Percentiles rank a stretch among this genome's conserved stretches.
Conservation (phyloP, 2,113 vertebrate species). For the Spea multiplicata region DNA sequence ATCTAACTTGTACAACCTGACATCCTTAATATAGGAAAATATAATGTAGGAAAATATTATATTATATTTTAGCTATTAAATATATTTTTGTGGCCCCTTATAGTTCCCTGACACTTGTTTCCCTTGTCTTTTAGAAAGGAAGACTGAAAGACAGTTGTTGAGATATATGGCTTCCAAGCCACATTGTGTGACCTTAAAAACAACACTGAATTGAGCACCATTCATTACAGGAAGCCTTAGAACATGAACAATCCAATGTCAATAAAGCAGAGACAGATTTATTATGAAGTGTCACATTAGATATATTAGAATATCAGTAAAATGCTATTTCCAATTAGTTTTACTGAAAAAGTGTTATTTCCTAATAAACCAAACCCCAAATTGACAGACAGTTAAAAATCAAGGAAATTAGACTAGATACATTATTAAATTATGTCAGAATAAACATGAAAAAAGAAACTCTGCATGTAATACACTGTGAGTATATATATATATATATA, state of each 20-base stretch:
- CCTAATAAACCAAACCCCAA: not conserved
- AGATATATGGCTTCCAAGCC: slow-evolving; percentile 35
- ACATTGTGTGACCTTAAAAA: slow-evolving; percentile 37
- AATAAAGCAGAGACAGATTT: slow-evolving; percentile 36
- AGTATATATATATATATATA: not conserved
- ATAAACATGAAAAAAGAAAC: not conserved
- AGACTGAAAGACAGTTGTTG: slow-evolving; percentile 22
- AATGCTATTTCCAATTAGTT: slow-evolving; percentile 48
- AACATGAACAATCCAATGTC: slow-evolving; percentile 33
- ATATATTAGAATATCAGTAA: slow-evolving; percentile 49
- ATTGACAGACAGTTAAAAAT: not conserved
- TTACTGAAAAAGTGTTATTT: slow-evolving; percentile 4
- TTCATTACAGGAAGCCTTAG: slow-evolving; percentile 19
- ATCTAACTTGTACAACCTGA: not conserved
- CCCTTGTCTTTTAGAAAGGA: slow-evolving; percentile 10
- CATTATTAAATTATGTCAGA: not conserved
- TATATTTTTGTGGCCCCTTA: not conserved
- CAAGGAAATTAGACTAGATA: not conserved
- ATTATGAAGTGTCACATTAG: slow-evolving; percentile 34
- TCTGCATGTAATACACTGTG: not conserved
- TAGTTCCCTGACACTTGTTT: slow-evolving; percentile 31
- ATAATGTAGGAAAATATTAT: not conserved
- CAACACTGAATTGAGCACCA: slow-evolving; percentile 38
- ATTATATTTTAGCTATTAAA: not conserved
- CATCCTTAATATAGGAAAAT: too few species aligned